phyloP scores from a whole-genome alignment of 2,113 vertebrate genomes.

The Micromys minutus region DNA sequence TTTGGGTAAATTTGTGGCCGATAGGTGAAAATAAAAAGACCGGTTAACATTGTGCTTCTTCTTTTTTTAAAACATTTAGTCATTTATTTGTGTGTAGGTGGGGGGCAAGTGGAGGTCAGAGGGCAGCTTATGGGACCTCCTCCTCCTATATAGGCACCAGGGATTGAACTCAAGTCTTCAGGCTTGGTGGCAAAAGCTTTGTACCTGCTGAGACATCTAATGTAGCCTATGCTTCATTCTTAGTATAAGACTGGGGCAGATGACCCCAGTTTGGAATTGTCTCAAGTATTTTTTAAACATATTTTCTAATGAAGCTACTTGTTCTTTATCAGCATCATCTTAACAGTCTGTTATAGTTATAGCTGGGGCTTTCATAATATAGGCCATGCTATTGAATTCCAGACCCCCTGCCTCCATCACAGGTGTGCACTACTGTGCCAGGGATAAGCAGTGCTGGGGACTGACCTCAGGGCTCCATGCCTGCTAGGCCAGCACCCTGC shows the following conservation, averaged over 20 bases:
- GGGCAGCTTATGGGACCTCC: background rate
- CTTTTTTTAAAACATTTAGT: background rate
- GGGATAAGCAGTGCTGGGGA: background rate
- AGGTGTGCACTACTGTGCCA: background rate
- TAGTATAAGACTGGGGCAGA: background rate
- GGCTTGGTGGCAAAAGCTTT: background rate
- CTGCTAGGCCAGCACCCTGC: background rate
- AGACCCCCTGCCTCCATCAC: background rate
- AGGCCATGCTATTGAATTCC: background rate
- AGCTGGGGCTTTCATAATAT: background rate
- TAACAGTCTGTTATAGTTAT: background rate
- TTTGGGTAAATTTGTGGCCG: constrained; percentile 12
- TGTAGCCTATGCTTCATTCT: background rate
- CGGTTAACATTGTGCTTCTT: constrained; percentile 4
- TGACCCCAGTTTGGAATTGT: background rate
- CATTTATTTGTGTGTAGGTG: background rate
- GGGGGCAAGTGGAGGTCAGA: background rate
- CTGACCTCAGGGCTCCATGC: too few species aligned
- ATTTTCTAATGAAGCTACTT: background rate
- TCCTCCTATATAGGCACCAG: background rate
- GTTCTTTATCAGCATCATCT: background rate
- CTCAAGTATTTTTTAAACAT: background rate
- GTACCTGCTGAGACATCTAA: background rate
- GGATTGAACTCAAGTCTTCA: background rate
- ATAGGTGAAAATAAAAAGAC: constrained; percentile 19